Evolutionary conservation across 2,113 vertebrate genomes (phyloP).

Genomic region (Hippoglossus stenolepis): DNA sequence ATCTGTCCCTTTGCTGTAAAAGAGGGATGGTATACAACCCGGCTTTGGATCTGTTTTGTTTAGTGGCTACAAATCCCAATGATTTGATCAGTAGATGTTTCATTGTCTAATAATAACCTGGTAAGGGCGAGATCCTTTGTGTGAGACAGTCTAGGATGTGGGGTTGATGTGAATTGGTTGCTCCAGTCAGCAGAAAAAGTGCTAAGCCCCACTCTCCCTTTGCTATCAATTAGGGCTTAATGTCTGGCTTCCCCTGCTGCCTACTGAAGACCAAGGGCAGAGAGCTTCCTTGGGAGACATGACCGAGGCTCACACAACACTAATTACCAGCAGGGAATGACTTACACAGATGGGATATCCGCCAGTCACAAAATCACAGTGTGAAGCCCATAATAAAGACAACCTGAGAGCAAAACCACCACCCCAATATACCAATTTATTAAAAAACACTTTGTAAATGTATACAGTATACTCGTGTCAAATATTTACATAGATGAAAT

Average conservation of each 20-base stretch:
- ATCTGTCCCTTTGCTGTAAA: neutral
- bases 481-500: constrained; percentile 3
- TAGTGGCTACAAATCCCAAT: constrained; percentile 37
- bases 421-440: neutral
- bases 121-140: constrained; percentile 43
- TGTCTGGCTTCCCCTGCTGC: constrained; percentile 58
- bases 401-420: neutral
- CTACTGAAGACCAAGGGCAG: constrained; percentile 55
- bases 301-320: constrained; percentile 54
- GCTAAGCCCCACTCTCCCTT: constrained; percentile 61
- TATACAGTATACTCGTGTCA: neutral
- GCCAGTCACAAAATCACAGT: constrained; percentile 46
- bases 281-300: constrained; percentile 49
- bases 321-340: constrained; percentile 59
- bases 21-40: constrained; percentile 12
- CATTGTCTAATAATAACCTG: constrained; percentile 37
- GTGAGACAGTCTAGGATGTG: constrained; percentile 29
- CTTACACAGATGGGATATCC: constrained; percentile 29
- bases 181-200: constrained; percentile 69
- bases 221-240: constrained; percentile 73
- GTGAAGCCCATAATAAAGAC: constrained; percentile 3
- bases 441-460: neutral
- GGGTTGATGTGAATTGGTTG: constrained; percentile 48
- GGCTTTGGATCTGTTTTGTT: constrained; percentile 15
- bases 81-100: constrained; percentile 32